Conservation (phyloP, 2,113 vertebrate genomes). For the Tyto alba region DNA sequence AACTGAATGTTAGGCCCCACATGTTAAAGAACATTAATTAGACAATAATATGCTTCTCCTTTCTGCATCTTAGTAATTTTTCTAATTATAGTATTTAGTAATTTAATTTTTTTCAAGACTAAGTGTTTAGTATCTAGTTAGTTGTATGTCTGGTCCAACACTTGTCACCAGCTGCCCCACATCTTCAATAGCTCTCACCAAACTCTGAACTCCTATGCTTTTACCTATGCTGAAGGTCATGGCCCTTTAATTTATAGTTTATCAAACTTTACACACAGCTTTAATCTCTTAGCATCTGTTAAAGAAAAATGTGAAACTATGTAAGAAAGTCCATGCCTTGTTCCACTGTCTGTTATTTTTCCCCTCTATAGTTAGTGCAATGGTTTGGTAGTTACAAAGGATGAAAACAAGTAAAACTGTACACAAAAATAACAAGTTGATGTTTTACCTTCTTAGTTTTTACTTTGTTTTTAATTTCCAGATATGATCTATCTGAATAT, state of each 20-base stretch:
- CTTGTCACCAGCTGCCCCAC: background rate
- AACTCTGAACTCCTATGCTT: background rate
- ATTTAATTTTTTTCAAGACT: background rate
- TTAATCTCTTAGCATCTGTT: background rate
- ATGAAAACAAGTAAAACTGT: background rate
- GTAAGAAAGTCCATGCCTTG: background rate
- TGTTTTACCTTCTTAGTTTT: background rate
- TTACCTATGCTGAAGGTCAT: background rate
- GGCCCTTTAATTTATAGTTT: background rate
- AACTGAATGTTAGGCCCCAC: background rate
- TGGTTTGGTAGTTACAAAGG: background rate
- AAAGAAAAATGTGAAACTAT: background rate
- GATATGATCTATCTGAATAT: background rate
- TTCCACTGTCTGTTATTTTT: background rate
- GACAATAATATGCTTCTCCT: background rate
- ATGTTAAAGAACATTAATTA: background rate
- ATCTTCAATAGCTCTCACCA: background rate
- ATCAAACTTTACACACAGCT: background rate
- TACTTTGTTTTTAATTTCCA: background rate
- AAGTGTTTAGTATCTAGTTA: background rate
- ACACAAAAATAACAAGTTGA: background rate
- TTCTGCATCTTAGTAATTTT: background rate
- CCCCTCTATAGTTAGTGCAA: background rate
- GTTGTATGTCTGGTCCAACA: background rate
- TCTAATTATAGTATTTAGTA: background rate